phyloP scores from a whole-genome alignment of 2,113 vertebrate genomes.

The Typhlomys cinereus region DNA sequence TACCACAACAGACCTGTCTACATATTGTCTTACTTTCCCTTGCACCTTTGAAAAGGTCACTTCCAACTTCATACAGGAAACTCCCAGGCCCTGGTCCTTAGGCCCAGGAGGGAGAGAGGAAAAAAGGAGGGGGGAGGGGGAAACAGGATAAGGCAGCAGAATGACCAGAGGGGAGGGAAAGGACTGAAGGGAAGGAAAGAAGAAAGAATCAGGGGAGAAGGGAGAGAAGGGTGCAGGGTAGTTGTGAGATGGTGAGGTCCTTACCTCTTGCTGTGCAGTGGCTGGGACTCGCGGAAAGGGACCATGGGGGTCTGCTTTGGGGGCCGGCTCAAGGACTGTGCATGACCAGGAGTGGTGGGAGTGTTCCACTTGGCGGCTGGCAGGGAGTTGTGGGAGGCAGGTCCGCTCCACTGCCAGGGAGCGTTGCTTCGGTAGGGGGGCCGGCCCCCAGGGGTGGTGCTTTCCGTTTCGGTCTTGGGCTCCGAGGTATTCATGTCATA shows the following conservation, averaged over 20 bases:
- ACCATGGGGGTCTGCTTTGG: conserved; percentile 85
- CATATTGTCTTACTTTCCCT: not conserved
- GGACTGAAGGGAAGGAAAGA: not conserved
- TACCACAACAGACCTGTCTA: not conserved
- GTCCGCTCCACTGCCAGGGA: conserved; percentile 92
- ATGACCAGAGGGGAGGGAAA: not conserved
- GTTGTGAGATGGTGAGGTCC: not conserved
- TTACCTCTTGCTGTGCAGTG: conserved; percentile 90
- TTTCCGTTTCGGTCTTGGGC: conserved; percentile 88
- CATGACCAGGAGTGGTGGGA: conserved; percentile 77
- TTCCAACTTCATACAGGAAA: not conserved
- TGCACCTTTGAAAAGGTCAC: not conserved
- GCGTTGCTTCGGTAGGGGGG: conserved; percentile 87
- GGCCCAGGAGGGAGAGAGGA: not conserved
- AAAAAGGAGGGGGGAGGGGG: not conserved
- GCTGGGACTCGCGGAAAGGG: conserved; percentile 91
- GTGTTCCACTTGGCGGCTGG: conserved; percentile 86
- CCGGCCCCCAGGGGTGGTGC: conserved; percentile 84
- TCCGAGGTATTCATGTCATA: conserved; percentile 91
- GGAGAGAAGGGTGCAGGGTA: not conserved
- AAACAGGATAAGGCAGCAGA: not conserved
- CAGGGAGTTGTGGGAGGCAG: conserved; percentile 84
- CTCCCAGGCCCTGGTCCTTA: not conserved
- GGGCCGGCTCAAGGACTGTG: conserved; percentile 82
- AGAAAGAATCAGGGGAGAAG: not conserved